Percentiles rank a stretch among this genome's conserved stretches.
phyloP scores from a whole-genome alignment of 1,140 invertebrate species.

The Aphidius gifuensis region DNA sequence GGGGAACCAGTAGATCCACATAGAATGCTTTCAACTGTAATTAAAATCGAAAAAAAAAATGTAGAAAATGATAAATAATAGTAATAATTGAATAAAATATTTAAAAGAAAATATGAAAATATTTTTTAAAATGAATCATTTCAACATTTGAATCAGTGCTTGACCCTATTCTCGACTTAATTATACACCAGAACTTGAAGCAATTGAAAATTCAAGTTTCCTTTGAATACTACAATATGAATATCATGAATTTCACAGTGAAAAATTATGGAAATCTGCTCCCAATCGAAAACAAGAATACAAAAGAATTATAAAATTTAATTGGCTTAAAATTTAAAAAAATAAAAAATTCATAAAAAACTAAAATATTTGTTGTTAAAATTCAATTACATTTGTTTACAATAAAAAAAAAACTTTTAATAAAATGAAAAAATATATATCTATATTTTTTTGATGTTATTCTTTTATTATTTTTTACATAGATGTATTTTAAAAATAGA shows the following conservation, averaged over 20 bases:
- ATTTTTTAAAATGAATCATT: neutral
- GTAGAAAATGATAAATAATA: constrained; percentile 16
- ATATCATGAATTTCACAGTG: neutral
- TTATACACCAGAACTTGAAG: neutral
- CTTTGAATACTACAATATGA: constrained; percentile 8
- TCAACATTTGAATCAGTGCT: constrained; percentile 1
- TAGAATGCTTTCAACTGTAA: constrained; percentile 89
- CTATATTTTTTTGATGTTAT: too few relatives aligned
- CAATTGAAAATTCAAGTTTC: constrained; percentile 15
- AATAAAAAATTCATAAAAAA: neutral
- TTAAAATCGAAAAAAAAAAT: constrained; percentile 1
- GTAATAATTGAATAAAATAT: constrained; percentile 24
- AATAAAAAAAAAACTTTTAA: neutral
- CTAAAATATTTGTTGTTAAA: neutral
- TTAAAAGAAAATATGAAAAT: constrained; percentile 9
- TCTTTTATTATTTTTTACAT: too few relatives aligned
- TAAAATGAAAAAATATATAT: neutral
- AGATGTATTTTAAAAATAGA: too few relatives aligned
- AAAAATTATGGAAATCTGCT: constrained; percentile 1
- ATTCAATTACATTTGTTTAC: too few relatives aligned
- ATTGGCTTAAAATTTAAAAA: constrained; percentile 1
- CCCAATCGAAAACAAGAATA: too few relatives aligned
- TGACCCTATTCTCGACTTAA: constrained; percentile 18
- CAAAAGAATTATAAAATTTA: neutral
- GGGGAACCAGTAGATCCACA: constrained; percentile 84